Evolutionary conservation across 2,888 invertebrate genomes (phyloP), one percentile per base, ranked within the genome.

Genomic region (Tuberolachnus salignus): DNA sequence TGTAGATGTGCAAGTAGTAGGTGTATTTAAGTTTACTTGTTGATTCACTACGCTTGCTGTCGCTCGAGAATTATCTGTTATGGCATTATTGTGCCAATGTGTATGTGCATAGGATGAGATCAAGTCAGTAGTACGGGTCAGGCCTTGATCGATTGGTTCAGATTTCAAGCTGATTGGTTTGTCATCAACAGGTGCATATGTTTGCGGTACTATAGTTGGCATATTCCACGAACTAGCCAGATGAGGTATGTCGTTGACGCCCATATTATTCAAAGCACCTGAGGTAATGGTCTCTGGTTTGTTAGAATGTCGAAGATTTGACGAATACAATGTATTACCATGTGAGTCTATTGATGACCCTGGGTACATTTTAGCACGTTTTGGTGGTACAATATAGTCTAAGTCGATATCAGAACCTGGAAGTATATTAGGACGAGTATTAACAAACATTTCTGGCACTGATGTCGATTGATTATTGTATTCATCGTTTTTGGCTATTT

Each of bases 61-160:
- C 14, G 16, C 16, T 57, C 46, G 57, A 59, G 71, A 14, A 59
- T 23, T 21, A 46, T n/a, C 26, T 59, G 14, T 44, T 3, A 1
- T 34, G 11, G 23, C 2, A 71, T 44, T 21, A 16, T 44, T 46
- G 11, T 42, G 16, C 42, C 26, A 49, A 61, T 46, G 46, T 49
- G 61, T 59, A 49, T 72, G 26, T 49, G 11, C 9, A 3, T 42
- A 16, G 4, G 16, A 1, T 19, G 4, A 19, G 1, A 0, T 23
- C 23, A 9, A 8, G 8, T 19, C n/a, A 2, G 26, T 49, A 16
- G 34, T 34, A 19, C 13, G 19, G 13, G 16, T 44, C 21, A 74
- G 42, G 14, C n/a, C 67, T 46, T 67, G 34, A 57, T 75, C 67
- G 19, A 75, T 57, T 6, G 75, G 67, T 75, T 75, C 67, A 6